A percentile compares a stretch with the other conserved stretches of the same genome.
These are phyloP conservation scores for Caligus rogercresseyi DNA, from an alignment of 1,140 invertebrate genomes.

Conservation along the genomic window DNA sequence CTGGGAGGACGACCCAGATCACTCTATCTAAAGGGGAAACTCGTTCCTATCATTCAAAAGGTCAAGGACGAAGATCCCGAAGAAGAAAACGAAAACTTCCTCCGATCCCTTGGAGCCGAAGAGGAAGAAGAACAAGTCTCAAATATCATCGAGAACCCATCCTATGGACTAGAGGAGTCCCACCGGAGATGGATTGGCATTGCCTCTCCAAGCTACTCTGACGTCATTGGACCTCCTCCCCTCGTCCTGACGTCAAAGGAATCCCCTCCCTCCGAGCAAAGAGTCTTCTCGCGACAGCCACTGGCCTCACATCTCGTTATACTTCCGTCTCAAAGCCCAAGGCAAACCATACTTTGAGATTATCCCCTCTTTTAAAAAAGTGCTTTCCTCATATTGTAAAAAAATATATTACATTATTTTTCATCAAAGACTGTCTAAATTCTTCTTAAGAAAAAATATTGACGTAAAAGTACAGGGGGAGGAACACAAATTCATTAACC, in stretches of 20 bases:
- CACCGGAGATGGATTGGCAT: background rate
- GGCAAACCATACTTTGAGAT: background rate
- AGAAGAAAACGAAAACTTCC: background rate
- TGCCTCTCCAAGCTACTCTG: background rate
- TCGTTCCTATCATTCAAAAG: background rate
- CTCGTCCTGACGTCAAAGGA: background rate
- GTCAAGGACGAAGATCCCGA: background rate
- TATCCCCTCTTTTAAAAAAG: no score
- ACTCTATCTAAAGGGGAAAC: background rate
- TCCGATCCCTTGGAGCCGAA: background rate
- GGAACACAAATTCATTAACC: no score
- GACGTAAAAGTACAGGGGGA: no score
- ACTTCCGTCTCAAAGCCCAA: background rate
- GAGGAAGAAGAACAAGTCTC: background rate
- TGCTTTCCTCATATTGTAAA: no score
- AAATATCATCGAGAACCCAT: background rate
- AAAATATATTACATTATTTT: no score
- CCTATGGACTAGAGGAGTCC: background rate
- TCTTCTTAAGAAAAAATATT: no score
- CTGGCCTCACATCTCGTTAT: background rate
- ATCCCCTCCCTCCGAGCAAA: background rate
- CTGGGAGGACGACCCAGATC: background rate
- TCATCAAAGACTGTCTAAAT: no score
- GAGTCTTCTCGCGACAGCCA: background rate
- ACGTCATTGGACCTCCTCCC: background rate